Evolutionary conservation across 30 jellyfish, hydroid and myxozoan species (phyloP).

Genomic region (Hydractinia symbiolongicarpus): DNA sequence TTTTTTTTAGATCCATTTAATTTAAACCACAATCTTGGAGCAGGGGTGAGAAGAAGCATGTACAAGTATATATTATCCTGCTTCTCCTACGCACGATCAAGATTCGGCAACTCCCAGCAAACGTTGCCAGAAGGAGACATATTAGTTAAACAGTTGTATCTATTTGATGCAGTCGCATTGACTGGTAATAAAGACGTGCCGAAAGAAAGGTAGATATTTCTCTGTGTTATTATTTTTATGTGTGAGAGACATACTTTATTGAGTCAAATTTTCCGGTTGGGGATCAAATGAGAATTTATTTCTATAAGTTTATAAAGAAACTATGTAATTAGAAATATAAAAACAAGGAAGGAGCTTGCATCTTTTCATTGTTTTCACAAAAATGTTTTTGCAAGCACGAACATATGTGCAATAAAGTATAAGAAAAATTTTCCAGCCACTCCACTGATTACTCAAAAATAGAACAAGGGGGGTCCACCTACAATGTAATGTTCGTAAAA

Average conservation of each 20-base stretch:
- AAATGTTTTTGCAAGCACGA: too few relatives aligned
- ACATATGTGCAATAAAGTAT: too few relatives aligned
- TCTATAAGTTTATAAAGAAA: background rate
- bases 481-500: too few relatives aligned
- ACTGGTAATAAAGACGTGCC: conserved; percentile 49
- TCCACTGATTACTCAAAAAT: too few relatives aligned
- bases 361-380: too few relatives aligned
- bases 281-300: background rate
- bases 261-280: background rate
- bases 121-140: background rate
- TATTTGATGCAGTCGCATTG: conserved; percentile 40
- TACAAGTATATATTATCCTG: conserved; percentile 36
- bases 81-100: conserved; percentile 43
- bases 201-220: conserved; percentile 28
- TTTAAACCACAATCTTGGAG: conserved; percentile 63
- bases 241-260: too few relatives aligned
- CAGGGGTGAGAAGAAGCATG: conserved; percentile 57
- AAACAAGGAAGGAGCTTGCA: too few relatives aligned
- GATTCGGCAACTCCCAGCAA: conserved; percentile 37
- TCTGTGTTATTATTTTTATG: background rate
- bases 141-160: conserved; percentile 2
- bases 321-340: too few relatives aligned
- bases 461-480: too few relatives aligned
- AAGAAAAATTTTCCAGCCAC: too few relatives aligned
- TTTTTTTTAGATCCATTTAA: conserved; percentile 66